These are phyloP conservation scores for Triops longicaudatus DNA, from an alignment of 1,140 invertebrate species.

Conservation along the genomic window DNA sequence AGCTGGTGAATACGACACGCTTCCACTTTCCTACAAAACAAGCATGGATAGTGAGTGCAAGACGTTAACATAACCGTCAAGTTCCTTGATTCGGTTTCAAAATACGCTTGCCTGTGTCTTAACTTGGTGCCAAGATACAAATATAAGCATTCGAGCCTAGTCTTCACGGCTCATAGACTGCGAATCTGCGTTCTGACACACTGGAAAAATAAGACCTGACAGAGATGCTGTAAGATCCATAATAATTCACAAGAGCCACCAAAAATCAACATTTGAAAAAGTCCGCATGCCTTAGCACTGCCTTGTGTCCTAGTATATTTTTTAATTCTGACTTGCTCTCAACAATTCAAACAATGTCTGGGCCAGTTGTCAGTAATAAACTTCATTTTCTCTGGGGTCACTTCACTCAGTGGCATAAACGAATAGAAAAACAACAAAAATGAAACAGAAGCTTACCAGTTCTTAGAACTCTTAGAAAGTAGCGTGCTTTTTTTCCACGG, in stretches of 20 bases:
- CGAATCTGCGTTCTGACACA: neutral
- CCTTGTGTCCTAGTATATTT: no score
- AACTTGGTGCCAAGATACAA: neutral
- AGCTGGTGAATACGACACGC: neutral
- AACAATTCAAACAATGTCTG: no score
- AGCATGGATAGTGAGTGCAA: neutral
- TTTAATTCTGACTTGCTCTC: no score
- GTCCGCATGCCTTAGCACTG: no score
- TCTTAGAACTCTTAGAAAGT: neutral
- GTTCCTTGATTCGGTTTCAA: neutral
- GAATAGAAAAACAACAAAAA: neutral
- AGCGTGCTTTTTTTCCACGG: neutral
- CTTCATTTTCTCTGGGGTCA: no score
- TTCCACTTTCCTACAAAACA: constrained; percentile 1
- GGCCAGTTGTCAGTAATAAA: no score
- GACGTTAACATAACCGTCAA: constrained; percentile 1
- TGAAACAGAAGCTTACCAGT: neutral
- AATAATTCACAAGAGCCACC: no score
- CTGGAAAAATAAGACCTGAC: neutral
- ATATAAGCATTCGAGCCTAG: neutral
- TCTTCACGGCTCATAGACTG: neutral
- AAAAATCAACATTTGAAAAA: no score
- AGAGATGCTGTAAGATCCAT: neutral
- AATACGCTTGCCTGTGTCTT: neutral
- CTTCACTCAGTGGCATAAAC: neutral